A percentile compares a stretch with the other conserved stretches of the same genome.
Evolutionary conservation across 2,888 invertebrate genomes (phyloP).

Genomic region (Clepsis dumicolana): DNA sequence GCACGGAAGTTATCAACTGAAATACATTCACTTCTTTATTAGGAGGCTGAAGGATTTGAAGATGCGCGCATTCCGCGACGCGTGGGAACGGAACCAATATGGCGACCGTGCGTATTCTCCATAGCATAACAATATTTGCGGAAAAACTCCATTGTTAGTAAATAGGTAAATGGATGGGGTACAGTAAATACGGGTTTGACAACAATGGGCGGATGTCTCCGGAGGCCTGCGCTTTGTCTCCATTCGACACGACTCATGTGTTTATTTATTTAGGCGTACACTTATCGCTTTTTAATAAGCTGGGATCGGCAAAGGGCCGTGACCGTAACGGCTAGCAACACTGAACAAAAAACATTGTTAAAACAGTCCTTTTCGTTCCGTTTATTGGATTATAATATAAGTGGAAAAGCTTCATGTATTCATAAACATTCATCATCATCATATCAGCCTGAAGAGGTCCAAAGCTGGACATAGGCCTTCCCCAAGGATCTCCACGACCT

Average conservation of each 20-base stretch:
- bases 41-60: conserved; percentile 8
- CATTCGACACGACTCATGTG: conserved; percentile 51
- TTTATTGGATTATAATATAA: neutral
- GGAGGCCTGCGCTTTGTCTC: conserved; percentile 49
- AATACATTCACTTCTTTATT: neutral
- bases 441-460: no score
- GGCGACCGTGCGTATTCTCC: conserved; percentile 10
- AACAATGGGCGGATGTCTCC: conserved; percentile 72
- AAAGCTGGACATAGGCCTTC: no score
- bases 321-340: conserved; percentile 1
- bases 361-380: neutral
- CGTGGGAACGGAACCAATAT: conserved; percentile 31
- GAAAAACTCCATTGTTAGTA: conserved; percentile 33
- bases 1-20: neutral
- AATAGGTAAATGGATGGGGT: conserved; percentile 37
- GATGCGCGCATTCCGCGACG: conserved; percentile 18
- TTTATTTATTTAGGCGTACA: conserved; percentile 46
- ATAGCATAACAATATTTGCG: conserved; percentile 23
- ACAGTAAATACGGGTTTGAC: conserved; percentile 36
- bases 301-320: conserved; percentile 24
- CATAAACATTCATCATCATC: no score
- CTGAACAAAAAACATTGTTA: neutral
- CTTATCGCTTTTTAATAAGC: conserved; percentile 47
- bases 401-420: conserved; percentile 15
- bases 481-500: no score